Base-by-base conservation (phyloP, 2,797 vertebrate species). In the Microctenopoma stevenorrisi region DNA sequence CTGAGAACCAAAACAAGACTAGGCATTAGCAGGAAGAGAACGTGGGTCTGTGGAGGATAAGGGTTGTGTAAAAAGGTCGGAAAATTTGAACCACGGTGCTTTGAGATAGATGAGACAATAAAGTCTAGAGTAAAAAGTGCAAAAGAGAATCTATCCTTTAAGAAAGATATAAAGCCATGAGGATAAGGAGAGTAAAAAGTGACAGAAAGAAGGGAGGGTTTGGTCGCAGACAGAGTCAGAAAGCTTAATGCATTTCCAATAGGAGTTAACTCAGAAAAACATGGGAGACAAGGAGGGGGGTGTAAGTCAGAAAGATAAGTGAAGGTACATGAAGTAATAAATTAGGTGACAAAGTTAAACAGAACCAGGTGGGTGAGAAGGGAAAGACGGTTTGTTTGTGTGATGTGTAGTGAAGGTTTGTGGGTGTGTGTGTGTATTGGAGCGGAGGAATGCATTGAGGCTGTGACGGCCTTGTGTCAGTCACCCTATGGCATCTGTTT, bases 401-500 rank as follows among this genome's bases (percentile, higher is more conserved):
- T 66, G 44, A 59, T 60, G 71, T 0, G 25, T 54, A 47, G 56
- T 47, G 46, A 42, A 35, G 37, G 28, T 49, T 55, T 43, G 25
- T 54, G 26, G 43, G 38, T 44, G 58, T 44, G 38, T 44, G 40
- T 62, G 61, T 68, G 57, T 66, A 26, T 35, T 37, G 14, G 42
- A 53, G 30, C 0, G 3, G 56, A 5, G n/a, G 51, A 46, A 44
- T 40, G 52, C 72, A 55, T 46, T 35, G 33, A 55, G 71, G 60
- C 70, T 77, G 68, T 81, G 73, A 79, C 81, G 73, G 76, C 79
- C 84, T 86, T 67, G 70, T 88, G 86, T 89, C 89, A 90, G 77
- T 92, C 87, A 88, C 81, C 73, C 79, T 43, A 48, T 91, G 87
- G 91, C 86, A 89, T 84, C 79, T 91, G 84, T 88, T 86, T 82